These are phyloP conservation scores for human DNA, from an alignment of 2,113 vertebrate species.

Conservation along the genomic window GRCh38 chr1:86930001-86930500, in stretches of 20 bases:
- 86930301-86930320: background rate
- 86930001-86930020: background rate
- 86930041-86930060: background rate
- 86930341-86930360: constrained; percentile 16
- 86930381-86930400: background rate
- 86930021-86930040: background rate
- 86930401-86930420: background rate
- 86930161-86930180: background rate
- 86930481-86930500: constrained; percentile 1
- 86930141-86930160: background rate
- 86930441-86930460: background rate
- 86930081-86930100: background rate
- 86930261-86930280: background rate
- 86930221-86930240: background rate
- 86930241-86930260: background rate
- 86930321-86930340: constrained; percentile 23
- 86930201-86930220: background rate
- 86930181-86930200: background rate
- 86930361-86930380: constrained; percentile 28
- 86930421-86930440: background rate
- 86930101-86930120: background rate
- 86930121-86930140: background rate
- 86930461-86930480: background rate
- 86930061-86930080: background rate
- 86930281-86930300: background rate